Percentiles rank a stretch among this genome's conserved stretches.
Evolutionary conservation across 1,140 invertebrate species (phyloP).

Genomic region (Arion vulgaris): DNA sequence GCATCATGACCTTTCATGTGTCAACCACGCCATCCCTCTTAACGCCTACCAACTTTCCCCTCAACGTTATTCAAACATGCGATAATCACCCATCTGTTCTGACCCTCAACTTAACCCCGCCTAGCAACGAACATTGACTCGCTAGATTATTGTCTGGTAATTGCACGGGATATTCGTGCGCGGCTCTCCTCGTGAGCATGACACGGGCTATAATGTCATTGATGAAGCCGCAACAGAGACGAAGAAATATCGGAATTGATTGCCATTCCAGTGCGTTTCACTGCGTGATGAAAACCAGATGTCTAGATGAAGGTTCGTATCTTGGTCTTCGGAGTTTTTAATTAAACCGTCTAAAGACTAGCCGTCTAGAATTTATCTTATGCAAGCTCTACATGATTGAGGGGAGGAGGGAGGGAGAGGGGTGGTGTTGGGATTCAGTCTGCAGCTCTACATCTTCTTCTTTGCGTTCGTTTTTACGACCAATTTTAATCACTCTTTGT

Average conservation of each 20-base stretch:
- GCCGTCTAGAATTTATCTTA: not conserved
- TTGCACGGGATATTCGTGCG: conserved; percentile 7
- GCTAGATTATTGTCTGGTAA: conserved; percentile 18
- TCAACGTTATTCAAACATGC: not conserved
- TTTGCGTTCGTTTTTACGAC: too few species aligned
- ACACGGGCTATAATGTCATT: conserved; percentile 20
- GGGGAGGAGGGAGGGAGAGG: not conserved
- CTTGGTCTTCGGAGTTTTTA: not conserved
- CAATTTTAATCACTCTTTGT: too few species aligned
- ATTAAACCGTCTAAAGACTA: too few species aligned
- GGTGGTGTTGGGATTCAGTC: too few species aligned
- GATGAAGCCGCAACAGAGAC: not conserved
- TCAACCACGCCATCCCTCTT: not conserved
- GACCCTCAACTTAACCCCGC: not conserved
- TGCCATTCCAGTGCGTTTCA: not conserved
- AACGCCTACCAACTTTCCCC: not conserved
- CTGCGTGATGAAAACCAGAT: conserved; percentile 23
- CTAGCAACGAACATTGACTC: not conserved
- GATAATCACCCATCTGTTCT: not conserved
- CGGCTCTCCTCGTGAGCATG: not conserved
- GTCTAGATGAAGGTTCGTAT: not conserved
- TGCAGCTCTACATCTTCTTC: too few species aligned
- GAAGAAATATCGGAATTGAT: not conserved
- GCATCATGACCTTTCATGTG: not conserved
- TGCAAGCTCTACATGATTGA: not conserved